Evolutionary conservation across 1,140 invertebrate species (phyloP).

Genomic region (Eupeodes corollae): DNA sequence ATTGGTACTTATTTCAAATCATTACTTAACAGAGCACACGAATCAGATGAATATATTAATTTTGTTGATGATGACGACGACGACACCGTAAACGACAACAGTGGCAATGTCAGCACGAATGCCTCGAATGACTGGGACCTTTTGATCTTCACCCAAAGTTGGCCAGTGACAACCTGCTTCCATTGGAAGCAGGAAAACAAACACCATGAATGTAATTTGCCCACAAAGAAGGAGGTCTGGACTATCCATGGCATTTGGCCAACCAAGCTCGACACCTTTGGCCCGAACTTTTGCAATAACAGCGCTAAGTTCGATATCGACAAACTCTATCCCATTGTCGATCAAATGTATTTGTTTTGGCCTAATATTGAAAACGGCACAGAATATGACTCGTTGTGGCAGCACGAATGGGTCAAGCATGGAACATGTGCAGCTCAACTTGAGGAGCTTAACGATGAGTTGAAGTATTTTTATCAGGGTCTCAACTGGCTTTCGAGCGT

Average conservation of each 20-base stretch:
- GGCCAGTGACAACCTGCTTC: slow-evolving; percentile 64
- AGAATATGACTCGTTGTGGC: slow-evolving; percentile 51
- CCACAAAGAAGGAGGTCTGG: slow-evolving; percentile 51
- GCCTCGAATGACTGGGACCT: slow-evolving; percentile 50
- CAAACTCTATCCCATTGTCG: slow-evolving; percentile 46
- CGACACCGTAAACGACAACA: slow-evolving; percentile 3
- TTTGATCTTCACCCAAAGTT: slow-evolving; percentile 68
- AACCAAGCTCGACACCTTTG: slow-evolving; percentile 51
- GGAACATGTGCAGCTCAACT: slow-evolving; percentile 63
- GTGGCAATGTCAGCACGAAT: background rate
- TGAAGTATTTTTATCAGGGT: slow-evolving; percentile 62
- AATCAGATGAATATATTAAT: too few relatives aligned
- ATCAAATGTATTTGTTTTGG: slow-evolving; percentile 55
- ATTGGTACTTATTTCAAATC: too few relatives aligned
- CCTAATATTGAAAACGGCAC: slow-evolving; percentile 54
- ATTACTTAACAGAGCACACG: too few relatives aligned
- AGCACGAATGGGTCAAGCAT: slow-evolving; percentile 77
- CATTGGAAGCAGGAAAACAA: slow-evolving; percentile 52
- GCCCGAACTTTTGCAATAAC: slow-evolving; percentile 56
- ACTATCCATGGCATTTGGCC: slow-evolving; percentile 78
- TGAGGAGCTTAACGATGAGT: slow-evolving; percentile 48
- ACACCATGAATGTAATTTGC: slow-evolving; percentile 50
- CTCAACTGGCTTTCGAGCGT: slow-evolving; percentile 50
- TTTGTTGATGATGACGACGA: slow-evolving; percentile 8
- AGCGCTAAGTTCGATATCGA: slow-evolving; percentile 51